These are phyloP conservation scores for Noctua fimbriata DNA, from an alignment of 2,888 invertebrate genomes.

Conservation along the genomic window DNA sequence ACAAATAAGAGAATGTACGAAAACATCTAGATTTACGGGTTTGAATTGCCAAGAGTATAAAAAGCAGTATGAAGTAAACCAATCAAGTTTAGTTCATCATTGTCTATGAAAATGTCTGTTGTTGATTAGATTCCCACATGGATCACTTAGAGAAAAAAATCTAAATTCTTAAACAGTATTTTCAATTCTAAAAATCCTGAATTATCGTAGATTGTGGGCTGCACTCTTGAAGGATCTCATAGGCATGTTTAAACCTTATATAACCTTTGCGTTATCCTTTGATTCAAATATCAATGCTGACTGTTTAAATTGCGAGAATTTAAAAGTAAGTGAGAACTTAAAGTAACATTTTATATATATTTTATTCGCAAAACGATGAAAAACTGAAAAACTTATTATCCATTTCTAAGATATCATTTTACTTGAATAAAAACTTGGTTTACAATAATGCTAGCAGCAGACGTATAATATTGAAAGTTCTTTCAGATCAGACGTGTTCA, in stretches of 20 bases:
- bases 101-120: background rate
- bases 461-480: conserved; percentile 26
- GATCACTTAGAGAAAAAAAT: background rate
- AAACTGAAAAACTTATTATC: background rate
- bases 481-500: conserved; percentile 10
- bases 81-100: too few species aligned
- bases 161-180: background rate
- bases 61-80: background rate
- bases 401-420: conserved; percentile 9
- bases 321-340: background rate
- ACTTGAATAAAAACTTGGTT: conserved; percentile 8
- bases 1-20: conserved; percentile 1
- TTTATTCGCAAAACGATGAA: background rate
- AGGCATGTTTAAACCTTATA: background rate
- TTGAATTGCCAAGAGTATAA: background rate
- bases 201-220: too few species aligned
- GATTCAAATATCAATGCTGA: background rate
- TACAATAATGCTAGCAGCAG: conserved; percentile 23
- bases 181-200: background rate
- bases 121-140: background rate
- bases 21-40: background rate
- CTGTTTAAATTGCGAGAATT: background rate
- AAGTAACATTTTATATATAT: background rate
- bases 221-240: background rate
- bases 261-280: background rate